Evolutionary conservation across 35 echinoderm and acorn worm species (phyloP).

Genomic region (Ophiothrix spiculata): DNA sequence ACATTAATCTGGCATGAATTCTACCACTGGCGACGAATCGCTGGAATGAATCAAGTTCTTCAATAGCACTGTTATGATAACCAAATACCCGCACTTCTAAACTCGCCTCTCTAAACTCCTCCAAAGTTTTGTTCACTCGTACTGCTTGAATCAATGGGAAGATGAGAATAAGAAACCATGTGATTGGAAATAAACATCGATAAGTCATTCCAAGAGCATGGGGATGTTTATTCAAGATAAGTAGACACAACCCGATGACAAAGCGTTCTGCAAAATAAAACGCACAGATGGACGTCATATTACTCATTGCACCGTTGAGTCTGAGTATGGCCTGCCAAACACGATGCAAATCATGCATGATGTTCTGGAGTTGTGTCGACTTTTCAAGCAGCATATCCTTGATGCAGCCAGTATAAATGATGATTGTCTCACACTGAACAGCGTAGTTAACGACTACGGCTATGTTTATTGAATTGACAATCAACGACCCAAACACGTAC

Average conservation of each 20-base stretch:
- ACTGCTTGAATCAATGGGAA: slow-evolving; percentile 39
- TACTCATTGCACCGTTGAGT: slow-evolving; percentile 51
- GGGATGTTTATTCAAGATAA: slow-evolving; percentile 1
- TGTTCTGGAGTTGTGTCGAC: slow-evolving; percentile 25
- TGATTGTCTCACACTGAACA: slow-evolving; percentile 51
- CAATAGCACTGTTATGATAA: slow-evolving; percentile 28
- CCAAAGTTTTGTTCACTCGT: slow-evolving; percentile 30
- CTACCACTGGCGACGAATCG: slow-evolving; percentile 25
- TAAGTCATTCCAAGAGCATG: slow-evolving; percentile 4
- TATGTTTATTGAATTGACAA: slow-evolving; percentile 32
- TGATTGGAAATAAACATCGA: slow-evolving; percentile 2
- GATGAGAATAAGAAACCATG: slow-evolving; percentile 30
- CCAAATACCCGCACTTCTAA: slow-evolving; percentile 53
- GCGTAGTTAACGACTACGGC: slow-evolving; percentile 53
- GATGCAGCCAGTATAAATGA: slow-evolving; percentile 17
- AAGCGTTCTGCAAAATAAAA: slow-evolving; percentile 41
- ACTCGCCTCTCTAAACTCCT: slow-evolving; percentile 28
- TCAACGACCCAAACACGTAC: slow-evolving; percentile 17
- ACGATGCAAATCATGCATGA: slow-evolving; percentile 18
- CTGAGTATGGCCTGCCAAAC: slow-evolving; percentile 39
- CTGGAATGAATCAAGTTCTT: slow-evolving; percentile 57
- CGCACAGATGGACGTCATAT: slow-evolving; percentile 48
- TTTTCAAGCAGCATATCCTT: slow-evolving; percentile 32
- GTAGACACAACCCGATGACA: slow-evolving; percentile 33
- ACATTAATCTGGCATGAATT: neutral